Evolutionary conservation across 2,797 vertebrate genomes (phyloP).

Genomic region (Philypnodon macrostomus): DNA sequence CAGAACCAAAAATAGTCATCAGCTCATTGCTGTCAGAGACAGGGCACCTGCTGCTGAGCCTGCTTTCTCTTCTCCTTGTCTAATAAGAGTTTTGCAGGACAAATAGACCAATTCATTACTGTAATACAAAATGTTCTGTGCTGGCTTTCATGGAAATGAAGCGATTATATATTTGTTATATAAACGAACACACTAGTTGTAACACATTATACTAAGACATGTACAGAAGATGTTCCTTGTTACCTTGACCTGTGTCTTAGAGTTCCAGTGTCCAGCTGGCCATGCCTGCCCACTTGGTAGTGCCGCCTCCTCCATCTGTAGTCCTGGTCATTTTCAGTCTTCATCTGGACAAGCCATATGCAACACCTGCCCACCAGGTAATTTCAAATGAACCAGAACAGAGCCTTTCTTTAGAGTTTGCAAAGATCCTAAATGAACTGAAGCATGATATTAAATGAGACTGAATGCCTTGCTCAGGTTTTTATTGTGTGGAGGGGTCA

Average conservation of each 20-base stretch:
- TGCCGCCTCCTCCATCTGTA: conserved; percentile 73
- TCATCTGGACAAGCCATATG: conserved; percentile 72
- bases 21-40: conserved; percentile 36
- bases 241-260: conserved; percentile 52
- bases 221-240: neutral
- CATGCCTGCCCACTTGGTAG: conserved; percentile 71
- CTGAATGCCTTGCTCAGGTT: conserved; percentile 54
- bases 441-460: neutral
- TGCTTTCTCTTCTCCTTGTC: conserved; percentile 26
- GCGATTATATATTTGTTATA: neutral
- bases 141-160: conserved; percentile 2
- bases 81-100: conserved; percentile 36
- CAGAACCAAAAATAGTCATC: conserved; percentile 47
- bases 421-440: neutral
- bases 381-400: conserved; percentile 18
- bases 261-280: conserved; percentile 75
- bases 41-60: conserved; percentile 33
- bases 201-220: neutral
- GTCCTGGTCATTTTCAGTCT: conserved; percentile 83
- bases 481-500: conserved; percentile 73
- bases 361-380: conserved; percentile 72
- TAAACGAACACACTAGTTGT: neutral
- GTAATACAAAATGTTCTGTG: neutral
- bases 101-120: conserved; percentile 5
- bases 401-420: conserved; percentile 1